These are phyloP conservation scores for Apis dorsata DNA, from an alignment of 1,140 invertebrate genomes.

Conservation along the genomic window DNA sequence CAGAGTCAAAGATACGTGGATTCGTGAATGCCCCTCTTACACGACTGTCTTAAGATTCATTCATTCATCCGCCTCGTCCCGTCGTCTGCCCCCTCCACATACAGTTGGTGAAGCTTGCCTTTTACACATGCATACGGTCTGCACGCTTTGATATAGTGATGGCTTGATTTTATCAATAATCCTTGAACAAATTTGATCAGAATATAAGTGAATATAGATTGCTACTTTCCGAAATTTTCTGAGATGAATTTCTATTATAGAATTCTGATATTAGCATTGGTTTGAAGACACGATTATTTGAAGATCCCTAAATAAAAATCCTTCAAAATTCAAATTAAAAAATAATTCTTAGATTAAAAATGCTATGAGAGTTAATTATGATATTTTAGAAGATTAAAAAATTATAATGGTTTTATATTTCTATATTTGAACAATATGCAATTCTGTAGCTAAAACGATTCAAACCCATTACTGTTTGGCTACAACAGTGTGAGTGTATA, in stretches of 20 bases:
- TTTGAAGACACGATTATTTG: neutral
- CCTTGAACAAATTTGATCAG: neutral
- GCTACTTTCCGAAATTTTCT: neutral
- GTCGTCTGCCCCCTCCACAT: constrained; percentile 54
- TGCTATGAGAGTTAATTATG: neutral
- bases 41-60: constrained; percentile 78
- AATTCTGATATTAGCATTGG: neutral
- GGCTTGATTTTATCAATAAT: neutral
- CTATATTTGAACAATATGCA: neutral
- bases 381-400: neutral
- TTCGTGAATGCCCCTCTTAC: constrained; percentile 71
- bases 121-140: constrained; percentile 36
- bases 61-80: constrained; percentile 75
- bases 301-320: neutral
- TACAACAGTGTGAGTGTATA: neutral
- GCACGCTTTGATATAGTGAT: constrained; percentile 4
- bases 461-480: neutral
- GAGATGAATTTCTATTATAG: neutral
- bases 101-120: constrained; percentile 43
- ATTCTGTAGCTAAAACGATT: neutral
- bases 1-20: constrained; percentile 35
- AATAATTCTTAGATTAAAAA: neutral
- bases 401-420: neutral
- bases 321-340: neutral
- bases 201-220: neutral